Conservation (phyloP, 2,888 invertebrate species). For the Gymnocheta viridis region DNA sequence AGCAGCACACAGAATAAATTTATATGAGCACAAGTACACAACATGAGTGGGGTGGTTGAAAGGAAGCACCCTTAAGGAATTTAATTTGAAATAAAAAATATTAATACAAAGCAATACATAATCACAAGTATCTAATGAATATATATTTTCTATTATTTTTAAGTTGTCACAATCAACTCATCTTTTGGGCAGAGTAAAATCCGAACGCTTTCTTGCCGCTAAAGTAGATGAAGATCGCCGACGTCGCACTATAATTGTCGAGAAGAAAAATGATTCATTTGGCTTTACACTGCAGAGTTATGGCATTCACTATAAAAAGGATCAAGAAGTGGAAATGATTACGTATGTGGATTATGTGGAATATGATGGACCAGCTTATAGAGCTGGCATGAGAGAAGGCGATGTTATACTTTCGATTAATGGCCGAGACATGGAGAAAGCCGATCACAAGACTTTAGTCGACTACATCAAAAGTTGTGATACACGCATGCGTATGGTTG, state of each 20-base stretch:
- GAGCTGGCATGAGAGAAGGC: conserved; percentile 96
- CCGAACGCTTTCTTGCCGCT: conserved; percentile 86
- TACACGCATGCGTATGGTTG: conserved; percentile 96
- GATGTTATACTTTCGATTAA: conserved; percentile 98
- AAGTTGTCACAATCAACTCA: conserved; percentile 82
- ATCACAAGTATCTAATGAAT: neutral
- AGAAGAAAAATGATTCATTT: conserved; percentile 94
- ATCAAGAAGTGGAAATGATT: conserved; percentile 96
- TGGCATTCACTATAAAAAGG: conserved; percentile 97
- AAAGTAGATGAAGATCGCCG: conserved; percentile 93
- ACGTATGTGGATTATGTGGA: conserved; percentile 99
- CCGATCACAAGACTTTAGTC: conserved; percentile 97
- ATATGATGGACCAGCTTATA: conserved; percentile 94
- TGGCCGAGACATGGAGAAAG: conserved; percentile 96
- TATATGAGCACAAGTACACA: neutral
- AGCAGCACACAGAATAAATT: neutral
- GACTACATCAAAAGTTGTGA: conserved; percentile 95
- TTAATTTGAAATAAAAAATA: neutral
- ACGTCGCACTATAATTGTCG: conserved; percentile 94
- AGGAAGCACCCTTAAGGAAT: conserved; percentile 5
- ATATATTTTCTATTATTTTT: neutral
- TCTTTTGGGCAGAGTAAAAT: conserved; percentile 87
- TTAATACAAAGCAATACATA: neutral
- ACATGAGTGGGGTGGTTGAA: neutral
- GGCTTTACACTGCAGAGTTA: conserved; percentile 99